phyloP scores from a whole-genome alignment of 2,797 vertebrate species.

The Neoniphon sammara region DNA sequence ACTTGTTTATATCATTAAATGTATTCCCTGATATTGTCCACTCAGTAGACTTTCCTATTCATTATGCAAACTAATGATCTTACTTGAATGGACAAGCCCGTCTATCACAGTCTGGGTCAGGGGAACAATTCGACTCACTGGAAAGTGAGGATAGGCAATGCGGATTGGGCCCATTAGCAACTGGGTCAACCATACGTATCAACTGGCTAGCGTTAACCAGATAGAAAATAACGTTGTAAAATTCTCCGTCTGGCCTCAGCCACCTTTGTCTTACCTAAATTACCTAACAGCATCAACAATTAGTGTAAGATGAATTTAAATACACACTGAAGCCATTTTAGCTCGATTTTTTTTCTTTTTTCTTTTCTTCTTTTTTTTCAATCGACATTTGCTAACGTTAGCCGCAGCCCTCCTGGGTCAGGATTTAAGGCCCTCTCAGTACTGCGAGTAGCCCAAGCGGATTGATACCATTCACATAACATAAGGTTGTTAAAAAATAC shows the following conservation, averaged over 20 bases:
- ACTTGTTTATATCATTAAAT: not conserved
- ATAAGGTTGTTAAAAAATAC: not conserved
- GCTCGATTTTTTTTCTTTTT: not conserved
- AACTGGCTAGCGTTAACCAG: constrained; percentile 65
- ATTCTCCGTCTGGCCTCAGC: not conserved
- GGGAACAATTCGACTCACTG: not conserved
- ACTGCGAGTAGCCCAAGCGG: constrained; percentile 56
- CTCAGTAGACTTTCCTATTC: not conserved
- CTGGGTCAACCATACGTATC: constrained; percentile 72
- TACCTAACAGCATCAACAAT: not conserved
- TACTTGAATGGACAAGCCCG: no score
- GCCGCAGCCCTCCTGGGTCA: constrained; percentile 57
- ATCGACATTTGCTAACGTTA: constrained; percentile 34
- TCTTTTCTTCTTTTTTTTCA: not conserved
- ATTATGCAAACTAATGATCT: not conserved
- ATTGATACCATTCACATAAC: constrained; percentile 14
- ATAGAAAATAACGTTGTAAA: constrained; percentile 24
- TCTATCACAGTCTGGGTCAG: not conserved
- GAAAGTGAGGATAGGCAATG: constrained; percentile 36
- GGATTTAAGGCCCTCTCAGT: constrained; percentile 68
- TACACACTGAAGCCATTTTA: not conserved
- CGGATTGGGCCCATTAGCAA: constrained; percentile 67
- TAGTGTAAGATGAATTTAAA: not conserved
- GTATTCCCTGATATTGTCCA: not conserved
- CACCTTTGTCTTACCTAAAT: not conserved